Base-by-base conservation (phyloP, 2,113 vertebrate genomes). In the Alces alces region DNA sequence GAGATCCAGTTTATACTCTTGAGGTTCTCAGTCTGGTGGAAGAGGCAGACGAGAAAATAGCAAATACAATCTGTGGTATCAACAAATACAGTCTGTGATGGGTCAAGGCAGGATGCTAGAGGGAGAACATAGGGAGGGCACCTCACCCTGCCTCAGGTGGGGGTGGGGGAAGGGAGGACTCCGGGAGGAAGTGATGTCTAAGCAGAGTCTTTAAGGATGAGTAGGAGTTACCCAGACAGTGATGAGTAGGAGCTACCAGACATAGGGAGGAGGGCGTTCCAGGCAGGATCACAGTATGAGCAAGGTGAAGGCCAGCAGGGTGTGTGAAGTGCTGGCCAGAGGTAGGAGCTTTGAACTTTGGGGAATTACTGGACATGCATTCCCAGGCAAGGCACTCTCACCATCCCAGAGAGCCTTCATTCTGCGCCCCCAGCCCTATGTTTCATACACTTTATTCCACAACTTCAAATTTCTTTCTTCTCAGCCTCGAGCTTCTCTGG, bases 171-270 rank as follows among this genome's bases (percentile, higher is more conserved):
- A 66, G 84, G 87, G 70, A 93, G 36, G 95, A 9, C 87, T 90
- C 52, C 14, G 6, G 80, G 78, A 93, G 88, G 97, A 95, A 86
- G 64, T 61, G 88, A 93, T 91, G 92, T 33, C 97, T 96, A 83
- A 91, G 92, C 43, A 15, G 79, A 94, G 95, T 95, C 73, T 57
- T 84, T 33, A 47, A 25, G 88, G 76, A 36, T 97, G 97, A 97
- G 93, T 86, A 89, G 97, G 93, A 93, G 93, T 66, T 28, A 83
- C 23, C 91, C 92, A 92, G 94, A 96, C 93, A 84, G 55, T 30
- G 96, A 96, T 86, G 96, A 94, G 93, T 98, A 94, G 89, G 95
- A 96, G 64, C 76, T 43, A 2, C 73, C 93, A 96, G 95, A 94
- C 95, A 80, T 1, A 39, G 93, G 93, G 90, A 91, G 96, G 93